phyloP scores from a whole-genome alignment of 2,113 vertebrate species.

The Salminus brasiliensis region DNA sequence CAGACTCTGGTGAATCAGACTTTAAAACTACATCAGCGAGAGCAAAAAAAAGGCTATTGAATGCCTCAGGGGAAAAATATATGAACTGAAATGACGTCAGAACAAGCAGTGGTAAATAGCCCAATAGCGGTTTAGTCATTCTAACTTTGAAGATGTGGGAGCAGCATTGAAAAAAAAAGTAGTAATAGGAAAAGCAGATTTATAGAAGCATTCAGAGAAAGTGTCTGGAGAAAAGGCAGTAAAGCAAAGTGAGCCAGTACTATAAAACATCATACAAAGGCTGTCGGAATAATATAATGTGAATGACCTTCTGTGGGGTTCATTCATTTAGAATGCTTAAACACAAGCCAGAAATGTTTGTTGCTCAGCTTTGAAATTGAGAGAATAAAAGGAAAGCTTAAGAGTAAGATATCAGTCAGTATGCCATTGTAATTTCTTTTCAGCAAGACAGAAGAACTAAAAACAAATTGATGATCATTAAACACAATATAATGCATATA shows the following conservation, averaged over 20 bases:
- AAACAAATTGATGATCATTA: no score
- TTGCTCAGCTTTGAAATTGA: not conserved
- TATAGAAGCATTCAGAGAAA: no score
- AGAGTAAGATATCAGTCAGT: not conserved
- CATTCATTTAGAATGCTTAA: no score
- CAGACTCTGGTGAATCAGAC: not conserved
- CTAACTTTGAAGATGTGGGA: not conserved
- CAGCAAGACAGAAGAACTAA: no score
- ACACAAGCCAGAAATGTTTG: no score
- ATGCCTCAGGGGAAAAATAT: not conserved
- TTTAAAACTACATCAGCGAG: not conserved
- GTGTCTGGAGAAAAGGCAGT: no score
- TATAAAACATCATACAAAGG: not conserved
- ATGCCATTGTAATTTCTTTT: no score
- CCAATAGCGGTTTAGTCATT: not conserved
- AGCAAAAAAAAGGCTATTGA: not conserved
- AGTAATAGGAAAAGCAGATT: no score
- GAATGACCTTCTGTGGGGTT: not conserved
- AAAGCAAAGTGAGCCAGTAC: not conserved
- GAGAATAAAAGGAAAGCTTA: not conserved
- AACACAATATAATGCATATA: no score
- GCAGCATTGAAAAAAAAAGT: not conserved
- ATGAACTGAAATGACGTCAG: not conserved
- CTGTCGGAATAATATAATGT: not conserved
- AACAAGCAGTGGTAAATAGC: not conserved